phyloP scores from a whole-genome alignment of 2,113 vertebrate genomes.

The Pachyramphus minor region DNA sequence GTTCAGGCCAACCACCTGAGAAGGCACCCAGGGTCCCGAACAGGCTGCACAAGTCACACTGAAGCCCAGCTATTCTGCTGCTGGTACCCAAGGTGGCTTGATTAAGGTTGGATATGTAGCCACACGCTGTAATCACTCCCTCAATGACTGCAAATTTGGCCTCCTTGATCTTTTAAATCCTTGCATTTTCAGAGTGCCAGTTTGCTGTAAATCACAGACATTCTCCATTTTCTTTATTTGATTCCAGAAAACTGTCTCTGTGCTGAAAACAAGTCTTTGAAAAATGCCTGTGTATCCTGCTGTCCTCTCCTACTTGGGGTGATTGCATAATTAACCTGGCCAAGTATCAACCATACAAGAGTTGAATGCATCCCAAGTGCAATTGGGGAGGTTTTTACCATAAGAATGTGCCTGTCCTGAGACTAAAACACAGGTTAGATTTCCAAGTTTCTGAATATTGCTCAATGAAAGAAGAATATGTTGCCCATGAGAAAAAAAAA shows the following conservation, averaged over 20 bases:
- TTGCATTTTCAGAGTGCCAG: constrained; percentile 41
- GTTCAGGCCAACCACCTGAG: background rate
- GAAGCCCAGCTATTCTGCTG: background rate
- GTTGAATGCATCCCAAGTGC: constrained; percentile 73
- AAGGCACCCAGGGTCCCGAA: background rate
- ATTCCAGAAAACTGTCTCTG: constrained; percentile 67
- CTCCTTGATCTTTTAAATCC: constrained; percentile 18
- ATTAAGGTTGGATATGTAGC: background rate
- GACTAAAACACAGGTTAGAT: constrained; percentile 80
- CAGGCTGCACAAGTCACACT: accelerated
- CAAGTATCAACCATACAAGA: constrained; percentile 72
- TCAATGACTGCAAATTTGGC: constrained; percentile 40
- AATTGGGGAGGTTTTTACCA: constrained; percentile 73
- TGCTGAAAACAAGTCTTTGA: constrained; percentile 59
- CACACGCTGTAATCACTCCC: background rate
- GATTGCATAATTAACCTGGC: constrained; percentile 77
- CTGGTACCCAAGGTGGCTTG: background rate
- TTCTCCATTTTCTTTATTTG: constrained; percentile 49
- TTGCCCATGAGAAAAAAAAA: constrained; percentile 61
- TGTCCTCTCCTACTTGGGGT: constrained; percentile 66
- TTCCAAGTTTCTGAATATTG: constrained; percentile 79
- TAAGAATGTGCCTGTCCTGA: constrained; percentile 78
- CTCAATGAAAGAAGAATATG: constrained; percentile 75
- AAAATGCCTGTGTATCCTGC: constrained; percentile 61
- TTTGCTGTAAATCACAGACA: constrained; percentile 59